Evolutionary conservation across 2,113 vertebrate species (phyloP).

Genomic region (Antennarius striatus): DNA sequence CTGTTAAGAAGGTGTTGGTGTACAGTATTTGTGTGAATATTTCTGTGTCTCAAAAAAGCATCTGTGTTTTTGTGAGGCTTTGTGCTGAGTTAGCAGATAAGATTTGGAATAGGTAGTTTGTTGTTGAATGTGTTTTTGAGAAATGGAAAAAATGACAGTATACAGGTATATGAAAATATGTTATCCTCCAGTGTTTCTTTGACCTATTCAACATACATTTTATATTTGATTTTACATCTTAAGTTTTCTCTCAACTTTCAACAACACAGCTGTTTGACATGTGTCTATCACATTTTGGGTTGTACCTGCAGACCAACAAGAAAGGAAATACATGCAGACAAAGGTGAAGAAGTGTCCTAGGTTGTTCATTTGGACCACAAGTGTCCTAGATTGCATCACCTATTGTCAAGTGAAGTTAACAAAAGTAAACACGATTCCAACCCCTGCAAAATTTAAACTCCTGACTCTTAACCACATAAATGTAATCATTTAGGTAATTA

Average conservation of each 20-base stretch:
- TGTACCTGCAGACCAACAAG: slow-evolving; percentile 20
- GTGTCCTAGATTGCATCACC: too few relatives aligned
- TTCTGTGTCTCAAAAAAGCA: slow-evolving; percentile 16
- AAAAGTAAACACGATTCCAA: slow-evolving; percentile 38
- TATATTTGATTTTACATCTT: slow-evolving; percentile 19
- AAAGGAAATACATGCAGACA: background rate
- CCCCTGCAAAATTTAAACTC: slow-evolving; percentile 61
- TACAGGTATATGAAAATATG: too few relatives aligned
- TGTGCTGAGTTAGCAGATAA: slow-evolving; percentile 57
- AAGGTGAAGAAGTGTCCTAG: too few relatives aligned
- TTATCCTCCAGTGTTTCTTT: too few relatives aligned
- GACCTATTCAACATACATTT: too few relatives aligned
- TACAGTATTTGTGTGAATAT: slow-evolving; percentile 16
- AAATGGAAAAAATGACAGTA: too few relatives aligned
- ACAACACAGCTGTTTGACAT: slow-evolving; percentile 23
- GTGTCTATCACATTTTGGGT: slow-evolving; percentile 30
- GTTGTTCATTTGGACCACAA: too few relatives aligned
- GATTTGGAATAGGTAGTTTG: slow-evolving; percentile 36
- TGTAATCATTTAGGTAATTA: slow-evolving; percentile 42
- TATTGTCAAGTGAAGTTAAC: background rate
- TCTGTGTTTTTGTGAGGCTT: slow-evolving; percentile 5
- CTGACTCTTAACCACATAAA: slow-evolving; percentile 42
- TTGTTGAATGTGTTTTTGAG: background rate
- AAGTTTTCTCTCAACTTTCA: slow-evolving; percentile 4
- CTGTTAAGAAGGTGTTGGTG: slow-evolving; percentile 14